Evolutionary conservation across 2,797 vertebrate species (phyloP).

Genomic region (Microctenopoma steveboyesi): DNA sequence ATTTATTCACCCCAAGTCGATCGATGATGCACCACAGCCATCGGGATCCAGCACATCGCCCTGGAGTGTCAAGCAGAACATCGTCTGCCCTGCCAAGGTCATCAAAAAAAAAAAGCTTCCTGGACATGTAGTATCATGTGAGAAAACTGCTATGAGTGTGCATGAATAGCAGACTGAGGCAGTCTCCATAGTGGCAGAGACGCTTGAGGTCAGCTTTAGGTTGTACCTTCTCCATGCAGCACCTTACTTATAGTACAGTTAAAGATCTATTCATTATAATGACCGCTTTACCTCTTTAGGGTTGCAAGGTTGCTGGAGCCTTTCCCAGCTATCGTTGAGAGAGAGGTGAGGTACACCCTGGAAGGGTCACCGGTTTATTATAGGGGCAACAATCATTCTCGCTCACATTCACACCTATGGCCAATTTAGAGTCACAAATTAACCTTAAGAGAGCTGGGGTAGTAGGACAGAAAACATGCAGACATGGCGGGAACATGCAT

Average conservation of each 20-base stretch:
- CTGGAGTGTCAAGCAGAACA: constrained; percentile 64
- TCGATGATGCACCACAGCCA: constrained; percentile 74
- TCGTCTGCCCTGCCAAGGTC: constrained; percentile 73
- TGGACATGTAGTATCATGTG: constrained; percentile 56
- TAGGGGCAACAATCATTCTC: no score
- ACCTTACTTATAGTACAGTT: background rate
- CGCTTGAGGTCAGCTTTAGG: constrained; percentile 37
- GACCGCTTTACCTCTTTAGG: no score
- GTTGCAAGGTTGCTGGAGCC: no score
- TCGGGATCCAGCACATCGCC: constrained; percentile 45
- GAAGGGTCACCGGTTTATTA: no score
- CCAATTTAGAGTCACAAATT: no score
- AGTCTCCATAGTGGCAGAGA: constrained; percentile 33
- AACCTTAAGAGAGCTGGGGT: no score
- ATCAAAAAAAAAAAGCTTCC: constrained; percentile 56
- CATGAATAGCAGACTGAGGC: constrained; percentile 42
- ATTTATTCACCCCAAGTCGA: constrained; percentile 68
- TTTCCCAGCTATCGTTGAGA: no score
- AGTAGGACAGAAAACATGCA: no score
- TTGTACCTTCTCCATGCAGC: constrained; percentile 20
- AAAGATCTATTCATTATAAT: background rate
- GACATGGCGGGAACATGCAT: no score
- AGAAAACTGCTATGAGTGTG: constrained; percentile 23
- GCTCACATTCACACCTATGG: no score
- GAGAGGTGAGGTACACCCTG: no score